A percentile compares a stretch with the other conserved stretches of the same genome.
Conservation (phyloP, 2,797 vertebrate species). For the Siniperca undulata region DNA sequence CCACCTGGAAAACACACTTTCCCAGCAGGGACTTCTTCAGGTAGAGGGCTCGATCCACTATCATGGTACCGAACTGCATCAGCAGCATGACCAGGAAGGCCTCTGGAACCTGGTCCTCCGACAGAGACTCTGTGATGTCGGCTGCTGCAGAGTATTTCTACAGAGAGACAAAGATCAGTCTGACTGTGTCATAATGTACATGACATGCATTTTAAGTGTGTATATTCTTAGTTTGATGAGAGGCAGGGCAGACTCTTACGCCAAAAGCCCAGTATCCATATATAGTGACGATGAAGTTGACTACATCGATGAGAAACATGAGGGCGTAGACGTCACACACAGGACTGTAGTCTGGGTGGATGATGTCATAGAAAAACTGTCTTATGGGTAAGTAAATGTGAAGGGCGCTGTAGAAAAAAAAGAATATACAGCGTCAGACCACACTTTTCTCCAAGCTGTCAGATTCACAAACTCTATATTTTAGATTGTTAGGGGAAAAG, state of each 20-base stretch:
- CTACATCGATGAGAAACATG: slow-evolving; percentile 85
- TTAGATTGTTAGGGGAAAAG: background rate
- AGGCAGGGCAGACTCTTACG: slow-evolving; percentile 67
- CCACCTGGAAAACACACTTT: slow-evolving; percentile 88
- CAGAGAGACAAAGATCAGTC: slow-evolving; percentile 1
- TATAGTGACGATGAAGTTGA: slow-evolving; percentile 87
- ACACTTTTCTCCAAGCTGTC: background rate
- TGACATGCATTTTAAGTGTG: background rate
- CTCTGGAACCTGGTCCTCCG: slow-evolving; percentile 88
- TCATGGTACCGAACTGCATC: slow-evolving; percentile 88
- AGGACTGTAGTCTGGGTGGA: slow-evolving; percentile 88
- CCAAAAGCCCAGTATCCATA: slow-evolving; percentile 89
- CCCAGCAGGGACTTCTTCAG: slow-evolving; percentile 87
- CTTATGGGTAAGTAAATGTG: slow-evolving; percentile 86
- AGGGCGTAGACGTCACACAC: slow-evolving; percentile 85
- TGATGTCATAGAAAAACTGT: slow-evolving; percentile 90
- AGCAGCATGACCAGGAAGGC: slow-evolving; percentile 88
- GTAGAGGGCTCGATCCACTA: slow-evolving; percentile 87
- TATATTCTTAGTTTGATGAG: background rate
- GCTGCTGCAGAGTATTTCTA: slow-evolving; percentile 85
- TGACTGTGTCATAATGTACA: background rate
- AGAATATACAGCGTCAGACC: background rate
- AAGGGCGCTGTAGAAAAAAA: slow-evolving; percentile 75
- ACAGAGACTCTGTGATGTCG: slow-evolving; percentile 86
- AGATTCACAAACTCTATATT: slow-evolving; percentile 9